Conservation (phyloP, 2,797 vertebrate species). For the Anguilla marmorata region DNA sequence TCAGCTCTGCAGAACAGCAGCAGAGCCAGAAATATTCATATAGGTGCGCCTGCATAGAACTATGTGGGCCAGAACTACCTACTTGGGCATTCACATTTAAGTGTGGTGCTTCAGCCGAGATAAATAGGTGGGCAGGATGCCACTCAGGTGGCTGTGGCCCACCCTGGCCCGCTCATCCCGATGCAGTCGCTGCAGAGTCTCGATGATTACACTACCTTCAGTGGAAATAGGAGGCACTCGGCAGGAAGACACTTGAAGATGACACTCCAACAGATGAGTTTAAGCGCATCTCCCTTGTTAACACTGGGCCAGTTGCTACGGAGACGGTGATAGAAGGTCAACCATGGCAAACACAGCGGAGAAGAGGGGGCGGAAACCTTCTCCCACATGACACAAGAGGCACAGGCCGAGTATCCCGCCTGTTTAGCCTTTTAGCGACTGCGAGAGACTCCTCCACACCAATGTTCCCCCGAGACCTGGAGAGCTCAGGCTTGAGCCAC, state of each 20-base stretch:
- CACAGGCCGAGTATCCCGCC: neutral
- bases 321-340: slow-evolving; percentile 52
- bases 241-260: neutral
- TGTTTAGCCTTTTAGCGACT: neutral
- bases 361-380: slow-evolving; percentile 1
- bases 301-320: slow-evolving; percentile 52
- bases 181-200: neutral
- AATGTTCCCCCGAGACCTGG: neutral
- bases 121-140: too few relatives aligned
- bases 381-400: neutral
- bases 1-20: too few relatives aligned
- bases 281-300: slow-evolving; percentile 15
- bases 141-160: neutral
- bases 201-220: neutral
- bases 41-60: too few relatives aligned
- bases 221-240: neutral
- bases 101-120: neutral
- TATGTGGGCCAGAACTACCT: too few relatives aligned
- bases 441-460: neutral
- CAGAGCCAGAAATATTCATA: too few relatives aligned
- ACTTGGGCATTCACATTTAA: neutral
- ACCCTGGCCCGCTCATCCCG: too few relatives aligned
- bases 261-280: slow-evolving; percentile 4
- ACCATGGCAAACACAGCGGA: slow-evolving; percentile 39
- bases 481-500: neutral